phyloP scores from a whole-genome alignment of 2,797 vertebrate species.

The Hoplostethus atlanticus region DNA sequence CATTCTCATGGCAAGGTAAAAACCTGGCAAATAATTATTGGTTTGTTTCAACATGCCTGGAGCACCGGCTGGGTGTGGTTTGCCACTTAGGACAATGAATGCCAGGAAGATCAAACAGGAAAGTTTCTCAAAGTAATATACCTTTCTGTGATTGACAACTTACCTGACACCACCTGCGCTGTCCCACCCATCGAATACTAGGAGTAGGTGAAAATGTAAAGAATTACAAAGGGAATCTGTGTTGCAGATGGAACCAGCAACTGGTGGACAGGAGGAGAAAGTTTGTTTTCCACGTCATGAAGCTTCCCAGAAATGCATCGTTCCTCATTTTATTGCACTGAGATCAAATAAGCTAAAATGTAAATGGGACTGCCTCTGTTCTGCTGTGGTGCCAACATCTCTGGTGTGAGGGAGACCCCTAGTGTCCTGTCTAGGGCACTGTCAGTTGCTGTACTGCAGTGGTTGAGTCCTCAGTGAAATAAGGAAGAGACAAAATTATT shows the following conservation, averaged over 20 bases:
- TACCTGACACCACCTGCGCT: not conserved
- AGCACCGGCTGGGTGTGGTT: not conserved
- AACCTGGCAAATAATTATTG: not conserved
- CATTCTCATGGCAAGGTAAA: not conserved
- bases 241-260: no score
- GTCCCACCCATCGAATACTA: not conserved
- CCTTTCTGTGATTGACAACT: no score
- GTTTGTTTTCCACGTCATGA: no score
- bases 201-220: not conserved
- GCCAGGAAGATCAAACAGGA: not conserved
- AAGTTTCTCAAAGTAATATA: not conserved
- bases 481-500: no score
- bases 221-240: not conserved
- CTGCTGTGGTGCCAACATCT: not conserved
- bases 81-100: no score
- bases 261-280: no score
- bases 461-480: no score
- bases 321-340: no score
- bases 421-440: slow-evolving; percentile 1
- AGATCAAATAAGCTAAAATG: no score
- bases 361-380: not conserved
- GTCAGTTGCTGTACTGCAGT: not conserved
- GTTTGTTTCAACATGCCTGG: not conserved
- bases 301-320: no score
- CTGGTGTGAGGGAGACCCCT: slow-evolving; percentile 47